Evolutionary conservation across 2,113 vertebrate genomes (phyloP), one percentile per base, ranked within the genome.

Genomic region (Ardeotis arabs): DNA sequence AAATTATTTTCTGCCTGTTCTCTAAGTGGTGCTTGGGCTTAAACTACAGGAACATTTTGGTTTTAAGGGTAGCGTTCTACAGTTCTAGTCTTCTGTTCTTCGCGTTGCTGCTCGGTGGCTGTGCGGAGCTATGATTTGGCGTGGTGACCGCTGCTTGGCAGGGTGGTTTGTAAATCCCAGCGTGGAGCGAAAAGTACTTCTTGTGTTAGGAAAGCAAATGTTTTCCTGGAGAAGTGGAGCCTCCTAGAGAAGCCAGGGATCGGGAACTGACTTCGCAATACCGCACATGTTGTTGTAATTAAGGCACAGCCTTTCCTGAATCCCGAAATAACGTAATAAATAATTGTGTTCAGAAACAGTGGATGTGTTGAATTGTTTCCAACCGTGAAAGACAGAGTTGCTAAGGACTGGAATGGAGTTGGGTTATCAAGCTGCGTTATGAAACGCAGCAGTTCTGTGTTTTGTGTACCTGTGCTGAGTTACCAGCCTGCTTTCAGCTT

Each of bases 251-350:
- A 89, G 67, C 10, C 44, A 15, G 50, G 1, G 24, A 8, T 64
- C 0, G 10, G 79, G 95, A 95, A 7, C 67, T 25, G 88, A 5
- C 70, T 85, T 69, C 0, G 70, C 85, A 59, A 0, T 13, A 2
- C n/a, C 33, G 80, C 56, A 73, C 84, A 76, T 90, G 91, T 69
- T 97, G 91, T 69, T 95, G 89, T 75, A 41, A 93, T 96, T 87
- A 92, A 79, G 77, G 88, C 95, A 7, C 10, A 2, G 93, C 95
- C 91, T 95, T 96, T 95, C 94, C 96, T 94, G 94, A 66, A 91
- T 70, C 69, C 91, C 44, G 82, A 20, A 67, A 62, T 68, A 10
- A 62, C 49, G 63, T 69, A 27, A 64, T 79, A 75, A 97, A 94
- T 75, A 70, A 53, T 39, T 50, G 78, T 45, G 45, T 50, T 81